phyloP scores from a whole-genome alignment of 2,113 vertebrate genomes.

The Rissa tridactyla region DNA sequence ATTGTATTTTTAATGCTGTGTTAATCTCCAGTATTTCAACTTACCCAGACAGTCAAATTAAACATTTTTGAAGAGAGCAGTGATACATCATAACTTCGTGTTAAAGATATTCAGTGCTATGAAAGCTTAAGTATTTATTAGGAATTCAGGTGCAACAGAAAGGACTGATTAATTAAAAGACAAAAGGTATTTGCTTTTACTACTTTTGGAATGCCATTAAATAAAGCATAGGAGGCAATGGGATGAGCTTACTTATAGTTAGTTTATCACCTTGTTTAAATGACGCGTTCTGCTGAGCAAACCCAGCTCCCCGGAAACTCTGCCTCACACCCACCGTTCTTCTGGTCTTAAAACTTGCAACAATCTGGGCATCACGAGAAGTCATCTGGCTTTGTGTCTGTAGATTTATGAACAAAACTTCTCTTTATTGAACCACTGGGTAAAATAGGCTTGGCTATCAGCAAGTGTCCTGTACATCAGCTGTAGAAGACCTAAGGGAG shows the following conservation, averaged over 20 bases:
- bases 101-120: not conserved
- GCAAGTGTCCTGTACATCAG: not conserved
- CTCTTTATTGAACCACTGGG: not conserved
- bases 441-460: not conserved
- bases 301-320: not conserved
- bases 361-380: not conserved
- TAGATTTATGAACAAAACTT: not conserved
- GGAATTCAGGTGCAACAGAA: slow-evolving; percentile 9
- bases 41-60: slow-evolving; percentile 45
- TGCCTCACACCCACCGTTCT: not conserved
- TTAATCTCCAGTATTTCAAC: slow-evolving; percentile 45
- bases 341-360: not conserved
- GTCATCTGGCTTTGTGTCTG: not conserved
- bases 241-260: not conserved
- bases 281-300: not conserved
- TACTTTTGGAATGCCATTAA: not conserved
- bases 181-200: not conserved
- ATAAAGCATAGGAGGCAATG: not conserved
- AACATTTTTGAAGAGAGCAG: slow-evolving; percentile 38
- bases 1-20: slow-evolving; percentile 59
- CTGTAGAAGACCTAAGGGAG: not conserved
- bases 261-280: not conserved
- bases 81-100: slow-evolving; percentile 13
- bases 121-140: not conserved
- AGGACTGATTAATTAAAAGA: not conserved